These are phyloP conservation scores for Nephrotoma flavescens DNA, from an alignment of 2,888 invertebrate species.

Conservation along the genomic window DNA sequence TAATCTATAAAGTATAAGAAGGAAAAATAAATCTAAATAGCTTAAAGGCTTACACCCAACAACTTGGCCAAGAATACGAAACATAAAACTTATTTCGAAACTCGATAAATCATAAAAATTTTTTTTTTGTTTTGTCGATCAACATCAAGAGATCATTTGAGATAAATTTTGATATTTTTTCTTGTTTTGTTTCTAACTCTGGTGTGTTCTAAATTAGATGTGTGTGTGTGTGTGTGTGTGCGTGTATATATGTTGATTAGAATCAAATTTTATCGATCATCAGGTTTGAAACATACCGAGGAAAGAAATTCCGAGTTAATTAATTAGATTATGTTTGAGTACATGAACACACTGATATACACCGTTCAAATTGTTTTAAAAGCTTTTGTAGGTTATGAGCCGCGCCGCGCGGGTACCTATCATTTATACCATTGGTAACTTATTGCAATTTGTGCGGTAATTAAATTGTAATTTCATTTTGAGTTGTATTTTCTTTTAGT, in stretches of 20 bases:
- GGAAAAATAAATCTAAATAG: not conserved
- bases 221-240: not conserved
- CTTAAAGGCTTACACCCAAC: not conserved
- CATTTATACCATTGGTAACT: not conserved
- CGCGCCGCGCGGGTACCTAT: not conserved
- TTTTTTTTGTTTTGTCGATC: not conserved
- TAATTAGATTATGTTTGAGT: not conserved
- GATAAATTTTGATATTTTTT: not conserved
- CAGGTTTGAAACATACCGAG: not conserved
- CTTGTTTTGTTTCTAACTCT: not conserved
- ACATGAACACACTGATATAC: not conserved
- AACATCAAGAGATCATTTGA: not conserved
- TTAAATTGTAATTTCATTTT: not conserved
- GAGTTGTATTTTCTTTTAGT: not conserved
- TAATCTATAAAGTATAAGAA: not conserved
- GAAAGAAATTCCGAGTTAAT: not conserved
- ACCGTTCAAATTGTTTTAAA: not conserved
- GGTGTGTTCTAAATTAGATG: not conserved
- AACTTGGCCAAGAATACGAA: not conserved
- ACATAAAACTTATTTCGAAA: not conserved
- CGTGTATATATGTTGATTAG: not conserved
- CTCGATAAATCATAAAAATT: not conserved
- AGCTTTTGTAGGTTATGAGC: not conserved
- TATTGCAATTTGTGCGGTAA: not conserved
- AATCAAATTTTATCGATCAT: not conserved